A percentile compares a stretch with the other conserved stretches of the same genome.
phyloP scores from a whole-genome alignment of 2,113 vertebrate genomes.

The Dipodomys stephensi region DNA sequence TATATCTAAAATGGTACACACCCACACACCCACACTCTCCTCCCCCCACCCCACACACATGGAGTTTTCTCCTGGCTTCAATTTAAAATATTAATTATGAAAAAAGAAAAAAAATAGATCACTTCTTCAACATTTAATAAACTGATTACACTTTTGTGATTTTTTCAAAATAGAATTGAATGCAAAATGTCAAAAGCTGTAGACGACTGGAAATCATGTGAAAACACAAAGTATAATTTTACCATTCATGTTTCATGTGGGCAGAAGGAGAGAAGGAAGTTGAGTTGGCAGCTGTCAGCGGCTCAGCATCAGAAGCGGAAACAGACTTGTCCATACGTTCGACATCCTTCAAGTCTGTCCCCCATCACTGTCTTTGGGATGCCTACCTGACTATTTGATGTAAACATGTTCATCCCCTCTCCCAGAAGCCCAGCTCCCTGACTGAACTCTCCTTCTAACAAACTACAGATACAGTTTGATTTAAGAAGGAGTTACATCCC shows the following conservation, averaged over 20 bases:
- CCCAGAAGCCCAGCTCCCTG: background rate
- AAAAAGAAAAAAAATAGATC: background rate
- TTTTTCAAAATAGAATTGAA: constrained; percentile 56
- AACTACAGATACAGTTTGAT: background rate
- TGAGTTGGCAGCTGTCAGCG: background rate
- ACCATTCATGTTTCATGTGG: background rate
- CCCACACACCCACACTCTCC: background rate
- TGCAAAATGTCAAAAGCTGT: constrained; percentile 58
- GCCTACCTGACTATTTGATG: background rate
- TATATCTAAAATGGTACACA: background rate
- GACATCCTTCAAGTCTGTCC: background rate
- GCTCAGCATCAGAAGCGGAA: background rate
- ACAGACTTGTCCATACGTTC: too few species aligned
- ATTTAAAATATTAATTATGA: constrained; percentile 7
- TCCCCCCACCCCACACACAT: too few species aligned
- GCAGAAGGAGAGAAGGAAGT: background rate
- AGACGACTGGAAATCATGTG: constrained; percentile 37
- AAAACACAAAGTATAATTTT: constrained; percentile 47
- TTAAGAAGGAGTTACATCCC: background rate
- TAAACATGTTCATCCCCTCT: background rate
- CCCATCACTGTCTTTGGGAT: background rate
- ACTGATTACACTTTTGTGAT: background rate
- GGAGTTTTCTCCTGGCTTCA: background rate
- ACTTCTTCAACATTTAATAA: background rate
- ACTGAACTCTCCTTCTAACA: background rate